Base-by-base conservation (phyloP, 1,140 invertebrate species). In the Argopecten irradians region DNA sequence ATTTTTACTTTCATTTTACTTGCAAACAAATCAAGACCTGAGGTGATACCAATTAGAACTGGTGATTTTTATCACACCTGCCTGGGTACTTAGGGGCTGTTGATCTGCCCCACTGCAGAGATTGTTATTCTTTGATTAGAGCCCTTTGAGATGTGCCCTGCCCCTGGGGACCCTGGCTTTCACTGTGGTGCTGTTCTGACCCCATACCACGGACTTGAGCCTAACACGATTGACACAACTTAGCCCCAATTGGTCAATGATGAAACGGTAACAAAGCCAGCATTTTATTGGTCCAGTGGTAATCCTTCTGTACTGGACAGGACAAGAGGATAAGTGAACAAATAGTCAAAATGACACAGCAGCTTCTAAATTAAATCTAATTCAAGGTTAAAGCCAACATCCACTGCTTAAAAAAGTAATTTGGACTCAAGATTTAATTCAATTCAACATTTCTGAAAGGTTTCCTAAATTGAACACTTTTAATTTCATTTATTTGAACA, bases 41-140 rank as follows among this genome's bases (percentile, higher is more conserved):
- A 71, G 55, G 55, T 71, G 22, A 71, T 28, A 71, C 55, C 55
- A 71, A 71, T 71, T 71, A 71, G 55, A 11, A 71, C 28, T 28
- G 8, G 55, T 71, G 55, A 71, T 71, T 71, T 71, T 71, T 71
- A 71, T 71, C 55, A 28, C 55, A 71, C 55, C 55, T 71, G 55
- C n/a, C 55, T 5, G 28, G n/a, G 55, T 71, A 71, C 28, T 71
- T 71, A 71, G 55, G 55, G 22, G 16, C 55, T 71, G 55, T 71
- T 71, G 55, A 71, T 71, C 55, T 71, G 55, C 55, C 55, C 55
- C 55, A 28, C 55, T 71, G 22, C 55, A 28, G 55, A 71, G 55
- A 71, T 71, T 71, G 55, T 71, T 71, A 28, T 71, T 71, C 55
- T 71, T 71, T 71, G 55, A 71, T 71, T 71, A 71, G 5, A 7